Conservation (phyloP, 2,797 vertebrate species). For the Spinus olivaceus region DNA sequence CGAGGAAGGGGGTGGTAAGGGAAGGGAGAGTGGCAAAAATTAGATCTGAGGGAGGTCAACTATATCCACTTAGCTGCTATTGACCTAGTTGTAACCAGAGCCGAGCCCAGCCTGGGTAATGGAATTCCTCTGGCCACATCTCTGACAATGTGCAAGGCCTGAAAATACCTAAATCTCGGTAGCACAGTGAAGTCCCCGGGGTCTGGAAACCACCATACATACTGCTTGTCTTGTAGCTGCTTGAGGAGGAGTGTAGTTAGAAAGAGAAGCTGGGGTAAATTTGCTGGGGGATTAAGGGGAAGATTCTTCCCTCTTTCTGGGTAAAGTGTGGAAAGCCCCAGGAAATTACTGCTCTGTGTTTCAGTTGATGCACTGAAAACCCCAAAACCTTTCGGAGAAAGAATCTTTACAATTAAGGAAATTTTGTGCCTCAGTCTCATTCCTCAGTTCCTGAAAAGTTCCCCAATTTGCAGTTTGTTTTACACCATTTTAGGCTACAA, state of each 20-base stretch:
- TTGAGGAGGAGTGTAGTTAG: not conserved
- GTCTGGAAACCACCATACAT: not conserved
- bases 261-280: not conserved
- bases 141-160: not conserved
- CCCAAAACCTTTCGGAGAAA: constrained; percentile 1
- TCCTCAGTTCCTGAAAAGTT: not conserved
- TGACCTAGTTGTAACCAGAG: constrained; percentile 42
- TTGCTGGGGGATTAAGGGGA: not conserved
- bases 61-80: constrained; percentile 24
- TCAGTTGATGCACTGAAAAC: not conserved
- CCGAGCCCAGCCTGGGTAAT: not conserved
- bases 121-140: not conserved
- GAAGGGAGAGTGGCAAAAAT: constrained; percentile 27
- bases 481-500: not conserved
- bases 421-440: not conserved
- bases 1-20: not conserved
- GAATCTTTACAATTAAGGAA: not conserved
- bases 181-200: not conserved
- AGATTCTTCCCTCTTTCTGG: constrained; percentile 22
- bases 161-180: not conserved
- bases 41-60: constrained; percentile 31
- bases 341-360: constrained; percentile 1
- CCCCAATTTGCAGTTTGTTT: not conserved
- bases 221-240: not conserved
- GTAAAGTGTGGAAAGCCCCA: constrained; percentile 29